Base-by-base conservation (phyloP, 2,113 vertebrate genomes). In the Electrona antarctica region DNA sequence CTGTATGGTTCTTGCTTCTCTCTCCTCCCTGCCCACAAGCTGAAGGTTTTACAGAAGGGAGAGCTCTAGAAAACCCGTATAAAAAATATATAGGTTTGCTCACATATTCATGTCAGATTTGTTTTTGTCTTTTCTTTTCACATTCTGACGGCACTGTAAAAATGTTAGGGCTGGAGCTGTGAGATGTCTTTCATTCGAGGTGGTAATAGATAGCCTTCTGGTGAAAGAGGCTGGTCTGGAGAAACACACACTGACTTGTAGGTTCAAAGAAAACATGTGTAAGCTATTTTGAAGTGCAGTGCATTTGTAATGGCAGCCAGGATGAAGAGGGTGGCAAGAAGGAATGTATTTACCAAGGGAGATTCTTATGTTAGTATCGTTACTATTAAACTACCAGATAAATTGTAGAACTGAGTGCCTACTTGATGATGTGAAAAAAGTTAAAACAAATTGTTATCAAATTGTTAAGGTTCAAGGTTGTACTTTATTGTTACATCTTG, bases 21-120 rank as follows among this genome's bases (percentile, higher is more conserved):
- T 46, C 0, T 14, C 10, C 15, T 13, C 14, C 14, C 62, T 73
- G 67, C 52, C 69, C 48, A 85, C 72, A 78, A 84, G 79, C 76
- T 88, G 69, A 63, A 85, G 14, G 58, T 73, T 71, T 80, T 67
- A 60, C 64, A 79, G 70, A 76, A 74, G 54, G 61, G 67, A 59
- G 63, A 21, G 21, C 21, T 21, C 21, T 21, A 21, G 21, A 74
- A 73, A 58, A 72, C 48, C 79, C 65, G 47, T 61, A 21, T 15
- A 63, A 56, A 73, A 68, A 21, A 21, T 21, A 78, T 84, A 65
- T 60, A 71, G 55, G 74, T 75, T 79, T 60, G 67, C 74, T 41
- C 33, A 1, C 5, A 6, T 41, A 41, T 76, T 70, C 69, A 84
- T 61, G 57, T 76, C 15, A 15, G 57, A 67, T 3, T 51, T 61